Evolutionary conservation across 2,888 invertebrate species (phyloP), one percentile per base, ranked within the genome.

Genomic region (Ptychoptera contaminata): DNA sequence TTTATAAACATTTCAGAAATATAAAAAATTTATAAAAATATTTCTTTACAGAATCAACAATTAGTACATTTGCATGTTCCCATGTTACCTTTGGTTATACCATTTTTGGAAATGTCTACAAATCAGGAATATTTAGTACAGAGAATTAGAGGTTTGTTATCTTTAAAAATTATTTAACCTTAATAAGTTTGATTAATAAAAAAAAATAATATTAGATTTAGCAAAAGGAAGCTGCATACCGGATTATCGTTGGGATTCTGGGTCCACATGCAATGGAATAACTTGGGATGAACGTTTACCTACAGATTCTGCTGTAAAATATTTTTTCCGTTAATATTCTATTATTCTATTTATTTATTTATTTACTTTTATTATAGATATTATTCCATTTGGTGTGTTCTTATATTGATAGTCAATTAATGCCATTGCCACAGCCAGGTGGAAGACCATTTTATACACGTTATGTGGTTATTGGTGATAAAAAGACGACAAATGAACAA

Each of bases 71-170:
- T 57, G 34, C 58, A 58, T 47, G 61, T 62, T 23, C 66, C 66
- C 9, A 62, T 60, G 57, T 43, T 66, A 40, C 64, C 66, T 59
- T 70, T 65, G 40, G 52, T 91, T 39, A 69, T 88, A 43, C 83
- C 84, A 2, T 93, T 87, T 63, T 67, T 93, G 47, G 86, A 88
- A 58, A 70, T 86, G 42, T 79, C 79, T 40, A 70, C 79, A 14
- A 86, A 91, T 67, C 91, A 91, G 63, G 82, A 85, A 57, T 93
- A 92, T 68, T 67, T 88, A 12, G 81, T 84, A 40, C 77, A 76
- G 49, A 71, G 93, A 52, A 79, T 92, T 32, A 72, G 73, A 57
- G 73, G 74, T 72, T 45, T 43, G 45, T 32, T 29, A 39, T 8
- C 29, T 15, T 46, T 34, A 8, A 43, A n/a, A 34, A 11, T 37